Evolutionary conservation across 2,888 invertebrate species (phyloP), one percentile per base, ranked within the genome.

Genomic region (Macaria notata): DNA sequence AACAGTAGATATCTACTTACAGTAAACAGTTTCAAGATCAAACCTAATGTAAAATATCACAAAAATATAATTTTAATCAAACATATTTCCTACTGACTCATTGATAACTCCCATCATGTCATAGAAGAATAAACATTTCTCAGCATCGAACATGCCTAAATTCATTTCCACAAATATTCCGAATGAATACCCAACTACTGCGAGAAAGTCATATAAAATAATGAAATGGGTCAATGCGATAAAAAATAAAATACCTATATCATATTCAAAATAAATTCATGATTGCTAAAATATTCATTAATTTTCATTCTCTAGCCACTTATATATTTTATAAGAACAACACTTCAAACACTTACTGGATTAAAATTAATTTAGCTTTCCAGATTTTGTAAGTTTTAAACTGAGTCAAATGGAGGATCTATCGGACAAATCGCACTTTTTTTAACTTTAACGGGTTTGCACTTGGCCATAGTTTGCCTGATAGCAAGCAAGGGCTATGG

Each of bases 111-210:
- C 45, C 42, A 43, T 42, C 53, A 59, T 44, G 9, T 50, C 44
- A 44, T 63, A 57, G 48, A 59, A 66, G 64, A 64, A 66, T 62
- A 62, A 48, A 62, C 42, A 45, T 56, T 61, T 63, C 55, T 57
- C 57, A 49, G 54, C 39, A 44, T 48, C 53, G 47, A 45, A 46
- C 46, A 58, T 52, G 45, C 49, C 38, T 54, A 36, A 46, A 38
- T 7, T n/a, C 19, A 61, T 43, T 30, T 55, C 46, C 49, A 30
- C 38, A 58, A 43, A 46, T 39, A 19, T 48, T 54, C 9, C 4
- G 3, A 39, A 48, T 31, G 45, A 42, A 36, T 48, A 33, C 36
- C 45, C 51, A 48, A 46, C 36, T 45, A 47, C 45, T 43, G 45
- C 36, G 30, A 52, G 29, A 19, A 19, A 47, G 38, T 36, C 42